Base-by-base conservation (phyloP, 2,888 invertebrate genomes). In the Cheilosia variabilis region DNA sequence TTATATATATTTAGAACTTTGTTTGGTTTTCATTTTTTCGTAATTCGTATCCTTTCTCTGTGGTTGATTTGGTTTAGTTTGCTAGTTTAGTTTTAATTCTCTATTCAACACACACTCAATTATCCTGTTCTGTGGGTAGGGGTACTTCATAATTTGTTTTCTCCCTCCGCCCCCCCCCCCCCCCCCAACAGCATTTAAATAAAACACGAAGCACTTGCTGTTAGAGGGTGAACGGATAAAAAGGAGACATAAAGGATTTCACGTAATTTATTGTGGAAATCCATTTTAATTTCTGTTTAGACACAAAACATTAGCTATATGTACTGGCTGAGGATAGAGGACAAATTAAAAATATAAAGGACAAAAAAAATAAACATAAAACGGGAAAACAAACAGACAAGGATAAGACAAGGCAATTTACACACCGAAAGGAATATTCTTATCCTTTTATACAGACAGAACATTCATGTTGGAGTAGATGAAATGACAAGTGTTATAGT, bases 401-500 rank as follows among this genome's bases (percentile, higher is more conserved):
- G 81, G 57, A 81, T 81, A 81, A 76, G 76, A 81, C 80, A 86
- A 72, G 81, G 76, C 72, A 86, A 81, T 86, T 81, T 86, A 72
- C 41, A 79, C 52, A 65, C 72, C 71, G 58, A 57, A 50, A 50
- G 19, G 22, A 50, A 24, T 34, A 60, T 52, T 27, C 17, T 43
- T 24, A 60, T 58, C 27, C 15, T 43, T 75, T 62, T 41, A 22
- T 62, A 31, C 41, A 68, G 22, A 66, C 37, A 55, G 34, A 65
- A 37, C 24, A 55, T 17, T 53, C 43, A 50, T 43, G 47, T 57
- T 52, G 45, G 71, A 73, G 60, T 57, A 45, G 60, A 84, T 80
- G 66, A 72, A 84, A 84, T 86, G 84, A 80, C 84, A 86, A 86
- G 84, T 86, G 84, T 71, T 80, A 76, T 76, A 76, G 80, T 86